Base-by-base conservation (phyloP, 2,113 vertebrate genomes). In the Stegastes partitus region DNA sequence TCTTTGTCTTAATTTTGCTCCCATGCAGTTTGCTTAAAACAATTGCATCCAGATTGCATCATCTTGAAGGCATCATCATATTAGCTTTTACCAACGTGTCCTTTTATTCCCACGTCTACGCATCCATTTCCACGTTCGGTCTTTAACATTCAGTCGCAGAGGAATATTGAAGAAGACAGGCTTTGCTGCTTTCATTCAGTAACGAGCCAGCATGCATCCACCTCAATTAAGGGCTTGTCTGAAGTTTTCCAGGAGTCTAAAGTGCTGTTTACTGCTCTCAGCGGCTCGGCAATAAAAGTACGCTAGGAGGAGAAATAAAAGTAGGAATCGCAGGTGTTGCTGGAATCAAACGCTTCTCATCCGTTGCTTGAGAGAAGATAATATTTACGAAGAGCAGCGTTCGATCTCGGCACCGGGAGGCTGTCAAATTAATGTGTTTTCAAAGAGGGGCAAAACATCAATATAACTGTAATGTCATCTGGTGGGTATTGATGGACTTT, bases 41-140 rank as follows among this genome's bases (percentile, higher is more conserved):
- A 76, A 80, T 91, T 91, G 59, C 83, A 58, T 62, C 45, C 59
- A 82, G 53, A 77, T 91, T 91, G 75, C 89, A 90, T 93, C 86
- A 91, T 89, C 12, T 67, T 73, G 25, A 51, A 65, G 18, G 65
- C 74, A 73, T 89, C 84, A 83, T 83, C 57, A 76, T 58, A 85
- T 81, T 76, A 64, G 21, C 54, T 82, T 67, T 80, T 50, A 45
- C 26, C 16, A 58, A 74, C 22, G 25, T 67, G n/a, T 73, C 11
- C n/a, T 54, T n/a, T 54, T 65, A 66, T 74, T 77, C 66, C 18
- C 7, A 8, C 58, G 51, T 68, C 22, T 26, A 6, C 44, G 44
- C 37, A 77, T 79, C 19, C 47, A 22, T 26, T 65, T 67, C 54
- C 44, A 66, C 70, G 49, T 49, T 34, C 28, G 39, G 51, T 28